Evolutionary conservation across 2,888 invertebrate species (phyloP).

Genomic region (Caenorhabditis japonica): DNA sequence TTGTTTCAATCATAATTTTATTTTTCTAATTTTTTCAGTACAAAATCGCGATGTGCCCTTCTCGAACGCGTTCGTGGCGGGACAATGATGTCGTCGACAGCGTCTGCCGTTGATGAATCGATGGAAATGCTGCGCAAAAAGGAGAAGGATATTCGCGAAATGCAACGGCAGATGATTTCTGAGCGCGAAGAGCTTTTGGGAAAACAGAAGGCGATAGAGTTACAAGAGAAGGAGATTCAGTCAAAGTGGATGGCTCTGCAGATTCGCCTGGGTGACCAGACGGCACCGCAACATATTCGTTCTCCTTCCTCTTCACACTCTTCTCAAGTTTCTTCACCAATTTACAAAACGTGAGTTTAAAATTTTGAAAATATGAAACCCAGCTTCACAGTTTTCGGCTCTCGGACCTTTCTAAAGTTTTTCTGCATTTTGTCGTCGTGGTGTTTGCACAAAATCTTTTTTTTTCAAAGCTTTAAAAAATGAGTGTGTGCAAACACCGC

Average conservation of each 20-base stretch:
- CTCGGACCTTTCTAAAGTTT: too few species aligned
- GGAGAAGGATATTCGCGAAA: conserved; percentile 55
- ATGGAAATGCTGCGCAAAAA: conserved; percentile 63
- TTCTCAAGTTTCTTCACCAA: conserved; percentile 32
- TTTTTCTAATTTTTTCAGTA: conserved; percentile 46
- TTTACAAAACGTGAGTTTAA: conserved; percentile 26
- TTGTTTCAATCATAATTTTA: background rate
- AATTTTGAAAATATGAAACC: too few species aligned
- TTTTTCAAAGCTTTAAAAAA: too few species aligned
- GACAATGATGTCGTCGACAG: conserved; percentile 35
- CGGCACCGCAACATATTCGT: conserved; percentile 25
- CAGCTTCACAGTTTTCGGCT: too few species aligned
- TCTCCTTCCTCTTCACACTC: conserved; percentile 25
- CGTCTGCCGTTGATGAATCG: conserved; percentile 54
- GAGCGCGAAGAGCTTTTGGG: conserved; percentile 35
- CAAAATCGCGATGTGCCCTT: conserved; percentile 57
- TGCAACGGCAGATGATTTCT: conserved; percentile 21
- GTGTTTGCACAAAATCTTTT: too few species aligned
- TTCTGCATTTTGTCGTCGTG: too few species aligned
- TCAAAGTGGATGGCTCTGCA: conserved; percentile 50
- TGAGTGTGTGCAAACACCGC: too few species aligned
- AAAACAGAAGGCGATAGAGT: conserved; percentile 35
- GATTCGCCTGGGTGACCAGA: conserved; percentile 12
- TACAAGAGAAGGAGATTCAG: conserved; percentile 45
- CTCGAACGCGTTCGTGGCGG: conserved; percentile 52